Base-by-base conservation (phyloP, 64 coral and sea anemone species). In the Stylophora pistillata region DNA sequence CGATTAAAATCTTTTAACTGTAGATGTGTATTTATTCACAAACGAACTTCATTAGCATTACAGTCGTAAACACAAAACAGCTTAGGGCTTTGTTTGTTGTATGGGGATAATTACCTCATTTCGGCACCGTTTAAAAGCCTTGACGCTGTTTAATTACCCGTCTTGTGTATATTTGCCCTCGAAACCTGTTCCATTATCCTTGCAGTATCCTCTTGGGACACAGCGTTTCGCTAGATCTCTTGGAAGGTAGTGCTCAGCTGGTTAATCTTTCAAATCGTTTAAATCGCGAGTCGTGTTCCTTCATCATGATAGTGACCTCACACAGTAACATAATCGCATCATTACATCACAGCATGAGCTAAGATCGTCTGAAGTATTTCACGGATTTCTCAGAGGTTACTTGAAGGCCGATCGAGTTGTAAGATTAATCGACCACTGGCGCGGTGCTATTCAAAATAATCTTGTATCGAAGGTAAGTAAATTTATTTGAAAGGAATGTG, bases 31-130 rank as follows among this genome's bases (percentile, higher is more conserved):
- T 47, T 47, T 47, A 4, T 47, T 3, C 26, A 26, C 5, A 68
- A 68, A 68, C 25, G 23, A 68, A 68, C 26, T 68, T 68, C 26
- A 82, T 84, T 84, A 70, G 80, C 60, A 84, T 65, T 33, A 68
- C 80, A 68, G 61, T 34, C 60, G 80, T 84, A 54, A 69, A 84
- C 60, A 69, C 14, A 68, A 69, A 84, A 70, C 80, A 34, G 61
- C 34, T 28, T 37, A 84, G 61, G 28, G 31, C 61, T 84, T 37
- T 84, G 30, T 84, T 62, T 69, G n/a, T 69, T 84, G 59, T 7
- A 69, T 54, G 69, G 28, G 65, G 26, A 65, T 59, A 37, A 82
- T 82, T 64, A 82, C 10, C 18, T 65, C 58, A 26, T 66, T 16
- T 69, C 30, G 23, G 41, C 18, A 13, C 34, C 20, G 34, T 53